Percentiles rank a stretch among this genome's conserved stretches.
phyloP scores from a whole-genome alignment of 2,797 vertebrate genomes.

The Caiman crocodilus region DNA sequence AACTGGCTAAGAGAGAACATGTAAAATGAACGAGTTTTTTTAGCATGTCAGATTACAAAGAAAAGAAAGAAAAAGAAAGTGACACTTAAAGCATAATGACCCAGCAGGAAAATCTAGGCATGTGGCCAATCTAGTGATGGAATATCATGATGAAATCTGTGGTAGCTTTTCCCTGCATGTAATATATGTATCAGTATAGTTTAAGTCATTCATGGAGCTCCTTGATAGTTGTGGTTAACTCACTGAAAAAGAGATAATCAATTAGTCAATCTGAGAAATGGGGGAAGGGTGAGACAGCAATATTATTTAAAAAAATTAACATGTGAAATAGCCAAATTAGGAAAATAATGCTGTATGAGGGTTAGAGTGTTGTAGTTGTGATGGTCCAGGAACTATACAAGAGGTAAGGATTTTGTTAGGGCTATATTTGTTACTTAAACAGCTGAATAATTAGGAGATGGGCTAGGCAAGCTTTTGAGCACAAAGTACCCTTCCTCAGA shows the following conservation, averaged over 20 bases:
- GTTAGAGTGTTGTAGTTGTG: too few relatives aligned
- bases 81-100: background rate
- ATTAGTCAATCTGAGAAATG: background rate
- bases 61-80: background rate
- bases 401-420: too few relatives aligned
- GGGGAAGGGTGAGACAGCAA: background rate
- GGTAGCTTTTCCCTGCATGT: background rate
- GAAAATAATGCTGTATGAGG: background rate
- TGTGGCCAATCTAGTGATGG: background rate
- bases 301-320: background rate
- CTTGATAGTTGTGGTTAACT: background rate
- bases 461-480: too few relatives aligned
- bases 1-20: background rate
- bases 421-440: too few relatives aligned
- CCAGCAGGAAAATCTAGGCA: background rate
- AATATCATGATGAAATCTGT: background rate
- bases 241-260: background rate
- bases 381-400: too few relatives aligned
- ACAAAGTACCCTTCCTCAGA: too few relatives aligned
- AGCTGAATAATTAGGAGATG: too few relatives aligned
- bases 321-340: constrained; percentile 4
- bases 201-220: background rate
- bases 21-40: background rate
- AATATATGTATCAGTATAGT: background rate
- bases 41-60: background rate